Percentiles rank a stretch among this genome's conserved stretches.
These are phyloP conservation scores for Nephrotoma appendiculata DNA, from an alignment of 2,888 invertebrate genomes.

Conservation along the genomic window DNA sequence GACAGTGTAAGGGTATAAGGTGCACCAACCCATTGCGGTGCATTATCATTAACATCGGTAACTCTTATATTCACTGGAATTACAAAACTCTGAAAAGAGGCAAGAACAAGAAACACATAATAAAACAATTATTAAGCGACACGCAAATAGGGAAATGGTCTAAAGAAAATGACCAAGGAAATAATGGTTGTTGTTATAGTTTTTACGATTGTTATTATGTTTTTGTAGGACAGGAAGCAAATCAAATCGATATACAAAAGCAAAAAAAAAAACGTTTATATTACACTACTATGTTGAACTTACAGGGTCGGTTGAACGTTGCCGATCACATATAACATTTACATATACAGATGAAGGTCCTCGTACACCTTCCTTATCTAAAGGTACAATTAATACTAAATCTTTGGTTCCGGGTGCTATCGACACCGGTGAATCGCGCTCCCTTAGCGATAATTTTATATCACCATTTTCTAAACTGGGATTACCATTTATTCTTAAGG, in stretches of 20 bases:
- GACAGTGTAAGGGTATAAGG: conserved; percentile 72
- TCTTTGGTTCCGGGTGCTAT: conserved; percentile 67
- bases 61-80: conserved; percentile 44
- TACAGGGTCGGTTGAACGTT: conserved; percentile 65
- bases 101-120: neutral
- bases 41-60: conserved; percentile 84
- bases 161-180: neutral
- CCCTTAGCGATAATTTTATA: conserved; percentile 63
- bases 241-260: conserved; percentile 5
- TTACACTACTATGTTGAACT: conserved; percentile 18
- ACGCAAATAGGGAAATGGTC: neutral
- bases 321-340: conserved; percentile 70
- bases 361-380: conserved; percentile 72
- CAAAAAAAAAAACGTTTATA: neutral
- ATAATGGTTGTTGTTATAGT: neutral
- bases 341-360: conserved; percentile 78
- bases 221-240: neutral
- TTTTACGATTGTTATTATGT: neutral
- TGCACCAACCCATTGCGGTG: conserved; percentile 66
- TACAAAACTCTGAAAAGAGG: conserved; percentile 25
- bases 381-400: conserved; percentile 55
- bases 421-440: conserved; percentile 62
- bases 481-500: conserved; percentile 68
- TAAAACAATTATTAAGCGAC: neutral
- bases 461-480: conserved; percentile 55